Conservation (phyloP, 2,113 vertebrate genomes). For the Natator depressus region DNA sequence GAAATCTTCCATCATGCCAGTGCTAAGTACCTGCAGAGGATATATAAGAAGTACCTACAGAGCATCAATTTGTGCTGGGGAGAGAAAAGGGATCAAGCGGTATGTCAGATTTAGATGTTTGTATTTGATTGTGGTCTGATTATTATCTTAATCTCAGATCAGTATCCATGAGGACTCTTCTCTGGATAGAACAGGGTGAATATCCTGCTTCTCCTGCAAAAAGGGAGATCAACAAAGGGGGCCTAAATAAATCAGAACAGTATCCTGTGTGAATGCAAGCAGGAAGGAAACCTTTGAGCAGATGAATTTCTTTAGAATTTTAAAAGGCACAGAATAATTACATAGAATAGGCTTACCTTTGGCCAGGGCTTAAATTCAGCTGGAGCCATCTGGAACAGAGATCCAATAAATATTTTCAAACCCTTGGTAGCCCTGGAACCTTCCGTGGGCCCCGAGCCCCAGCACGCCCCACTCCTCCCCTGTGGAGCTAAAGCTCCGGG, state of each 20-base stretch:
- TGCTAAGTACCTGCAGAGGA: neutral
- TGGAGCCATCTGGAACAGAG: too few relatives aligned
- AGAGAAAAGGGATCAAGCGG: neutral
- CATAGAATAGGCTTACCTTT: neutral
- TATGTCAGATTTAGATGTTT: neutral
- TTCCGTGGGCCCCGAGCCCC: too few relatives aligned
- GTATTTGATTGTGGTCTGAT: neutral
- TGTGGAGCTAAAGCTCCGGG: too few relatives aligned
- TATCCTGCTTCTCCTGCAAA: neutral
- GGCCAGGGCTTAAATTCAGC: too few relatives aligned
- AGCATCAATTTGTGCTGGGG: neutral
- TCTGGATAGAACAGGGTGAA: neutral
- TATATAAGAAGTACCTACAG: neutral
- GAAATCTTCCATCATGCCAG: neutral
- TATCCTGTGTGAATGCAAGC: neutral
- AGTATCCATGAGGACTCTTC: neutral
- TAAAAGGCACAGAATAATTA: neutral
- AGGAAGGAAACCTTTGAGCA: neutral
- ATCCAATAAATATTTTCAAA: too few relatives aligned
- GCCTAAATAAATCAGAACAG: neutral
- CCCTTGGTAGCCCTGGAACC: too few relatives aligned
- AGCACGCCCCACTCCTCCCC: too few relatives aligned
- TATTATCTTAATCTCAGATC: neutral
- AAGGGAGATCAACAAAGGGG: neutral
- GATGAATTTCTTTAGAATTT: neutral